Evolutionary conservation across 2,113 vertebrate species (phyloP).

Genomic region (Arenaria interpres): DNA sequence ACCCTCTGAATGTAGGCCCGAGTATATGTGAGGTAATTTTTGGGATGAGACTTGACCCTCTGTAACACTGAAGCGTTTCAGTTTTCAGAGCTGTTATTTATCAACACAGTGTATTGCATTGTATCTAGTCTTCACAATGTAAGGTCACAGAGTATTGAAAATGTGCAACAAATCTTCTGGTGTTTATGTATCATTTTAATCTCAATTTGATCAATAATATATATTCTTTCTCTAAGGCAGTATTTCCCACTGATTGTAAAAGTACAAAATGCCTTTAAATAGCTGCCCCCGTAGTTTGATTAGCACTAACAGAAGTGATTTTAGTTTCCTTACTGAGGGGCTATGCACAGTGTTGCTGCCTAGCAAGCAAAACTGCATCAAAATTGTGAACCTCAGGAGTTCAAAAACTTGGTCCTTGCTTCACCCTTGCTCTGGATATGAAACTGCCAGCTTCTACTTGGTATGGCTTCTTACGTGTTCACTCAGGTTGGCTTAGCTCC

Average conservation of each 20-base stretch:
- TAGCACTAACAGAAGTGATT: background rate
- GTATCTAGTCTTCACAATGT: background rate
- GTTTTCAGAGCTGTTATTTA: background rate
- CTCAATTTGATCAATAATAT: background rate
- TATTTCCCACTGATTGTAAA: background rate
- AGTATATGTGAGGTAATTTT: background rate
- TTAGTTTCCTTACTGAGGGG: background rate
- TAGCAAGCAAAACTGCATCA: background rate
- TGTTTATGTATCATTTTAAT: background rate
- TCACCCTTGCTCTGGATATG: background rate
- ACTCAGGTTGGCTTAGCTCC: background rate
- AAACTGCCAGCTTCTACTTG: background rate
- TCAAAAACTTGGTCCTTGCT: background rate
- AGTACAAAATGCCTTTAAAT: background rate
- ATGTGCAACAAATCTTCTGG: background rate
- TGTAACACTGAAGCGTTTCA: background rate
- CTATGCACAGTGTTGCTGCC: background rate
- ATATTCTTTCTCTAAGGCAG: background rate
- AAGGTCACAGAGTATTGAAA: background rate
- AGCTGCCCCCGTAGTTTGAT: too few relatives aligned
- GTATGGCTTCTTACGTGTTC: background rate
- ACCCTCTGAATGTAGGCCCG: background rate
- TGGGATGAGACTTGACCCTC: background rate
- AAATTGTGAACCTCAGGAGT: background rate
- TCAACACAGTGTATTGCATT: too few relatives aligned